phyloP scores from a whole-genome alignment of 2,797 vertebrate genomes.

The Crenuchus spilurus region DNA sequence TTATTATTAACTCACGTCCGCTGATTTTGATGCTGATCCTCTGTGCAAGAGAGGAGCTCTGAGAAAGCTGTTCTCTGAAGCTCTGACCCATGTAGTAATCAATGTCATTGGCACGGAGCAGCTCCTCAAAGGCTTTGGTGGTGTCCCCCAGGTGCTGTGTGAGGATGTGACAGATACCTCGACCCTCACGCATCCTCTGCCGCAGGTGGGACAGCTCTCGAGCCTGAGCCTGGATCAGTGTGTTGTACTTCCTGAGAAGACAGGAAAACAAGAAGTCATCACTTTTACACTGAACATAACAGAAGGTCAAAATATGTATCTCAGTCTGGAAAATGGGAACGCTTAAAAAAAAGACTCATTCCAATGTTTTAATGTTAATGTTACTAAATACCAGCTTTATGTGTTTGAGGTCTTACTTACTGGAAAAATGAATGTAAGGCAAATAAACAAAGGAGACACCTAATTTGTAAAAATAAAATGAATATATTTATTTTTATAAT shows the following conservation, averaged over 20 bases:
- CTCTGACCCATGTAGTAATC: slow-evolving; percentile 97
- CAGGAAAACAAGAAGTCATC: background rate
- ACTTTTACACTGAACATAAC: background rate
- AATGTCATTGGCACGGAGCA: slow-evolving; percentile 89
- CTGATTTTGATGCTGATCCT: slow-evolving; percentile 85
- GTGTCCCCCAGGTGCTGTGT: slow-evolving; percentile 86
- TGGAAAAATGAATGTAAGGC: too few relatives aligned
- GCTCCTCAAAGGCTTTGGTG: slow-evolving; percentile 91
- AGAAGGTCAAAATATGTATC: too few relatives aligned
- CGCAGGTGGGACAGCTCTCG: slow-evolving; percentile 93
- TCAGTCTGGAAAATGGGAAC: too few relatives aligned
- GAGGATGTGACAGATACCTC: slow-evolving; percentile 85
- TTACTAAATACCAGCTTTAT: too few relatives aligned
- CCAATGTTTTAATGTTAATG: too few relatives aligned
- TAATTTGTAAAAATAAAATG: too few relatives aligned
- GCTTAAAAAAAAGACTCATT: too few relatives aligned
- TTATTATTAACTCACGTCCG: slow-evolving; percentile 75
- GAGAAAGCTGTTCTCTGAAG: slow-evolving; percentile 89
- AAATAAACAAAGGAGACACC: too few relatives aligned
- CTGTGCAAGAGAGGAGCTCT: slow-evolving; percentile 83
- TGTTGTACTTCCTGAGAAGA: slow-evolving; percentile 88
- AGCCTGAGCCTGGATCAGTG: slow-evolving; percentile 94
- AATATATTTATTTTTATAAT: too few relatives aligned
- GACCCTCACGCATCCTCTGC: slow-evolving; percentile 89
- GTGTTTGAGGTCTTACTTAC: too few relatives aligned